Conservation (phyloP, 2,888 invertebrate genomes). For the Tinea trinotella region DNA sequence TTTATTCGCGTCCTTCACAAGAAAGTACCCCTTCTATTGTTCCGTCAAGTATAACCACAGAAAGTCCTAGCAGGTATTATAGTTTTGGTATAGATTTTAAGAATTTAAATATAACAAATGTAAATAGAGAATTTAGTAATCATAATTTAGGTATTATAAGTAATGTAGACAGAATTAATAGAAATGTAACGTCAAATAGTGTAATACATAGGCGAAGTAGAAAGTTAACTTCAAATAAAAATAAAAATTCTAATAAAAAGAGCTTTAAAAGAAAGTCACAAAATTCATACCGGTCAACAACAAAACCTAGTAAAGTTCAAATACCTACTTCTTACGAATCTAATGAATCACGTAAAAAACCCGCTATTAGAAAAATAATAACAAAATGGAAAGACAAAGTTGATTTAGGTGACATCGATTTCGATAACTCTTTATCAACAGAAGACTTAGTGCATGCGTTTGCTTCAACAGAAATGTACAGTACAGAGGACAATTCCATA, state of each 20-base stretch:
- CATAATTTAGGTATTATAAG: neutral
- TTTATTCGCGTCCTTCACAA: slow-evolving; percentile 49
- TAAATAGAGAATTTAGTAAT: neutral
- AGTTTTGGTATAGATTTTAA: slow-evolving; percentile 25
- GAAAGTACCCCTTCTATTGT: slow-evolving; percentile 33
- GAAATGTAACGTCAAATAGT: slow-evolving; percentile 1
- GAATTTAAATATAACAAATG: neutral
- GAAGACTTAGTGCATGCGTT: slow-evolving; percentile 25
- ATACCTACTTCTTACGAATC: slow-evolving; percentile 23
- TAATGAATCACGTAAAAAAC: slow-evolving; percentile 29
- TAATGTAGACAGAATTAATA: neutral
- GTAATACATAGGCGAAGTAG: slow-evolving; percentile 14
- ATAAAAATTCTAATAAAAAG: slow-evolving; percentile 27
- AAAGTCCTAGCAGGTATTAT: slow-evolving; percentile 56
- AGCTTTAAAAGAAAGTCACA: slow-evolving; percentile 28
- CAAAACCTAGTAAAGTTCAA: slow-evolving; percentile 25
- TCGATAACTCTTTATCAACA: slow-evolving; percentile 39
- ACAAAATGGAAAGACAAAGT: slow-evolving; percentile 70
- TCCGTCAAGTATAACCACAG: slow-evolving; percentile 40
- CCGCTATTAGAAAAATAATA: slow-evolving; percentile 55
- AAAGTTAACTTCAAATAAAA: slow-evolving; percentile 19
- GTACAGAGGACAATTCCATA: slow-evolving; percentile 25
- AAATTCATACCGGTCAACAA: slow-evolving; percentile 25
- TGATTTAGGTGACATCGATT: slow-evolving; percentile 55
- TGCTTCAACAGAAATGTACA: slow-evolving; percentile 26